These are phyloP conservation scores for Leucoma salicis DNA, from an alignment of 2,888 invertebrate genomes.

Conservation along the genomic window DNA sequence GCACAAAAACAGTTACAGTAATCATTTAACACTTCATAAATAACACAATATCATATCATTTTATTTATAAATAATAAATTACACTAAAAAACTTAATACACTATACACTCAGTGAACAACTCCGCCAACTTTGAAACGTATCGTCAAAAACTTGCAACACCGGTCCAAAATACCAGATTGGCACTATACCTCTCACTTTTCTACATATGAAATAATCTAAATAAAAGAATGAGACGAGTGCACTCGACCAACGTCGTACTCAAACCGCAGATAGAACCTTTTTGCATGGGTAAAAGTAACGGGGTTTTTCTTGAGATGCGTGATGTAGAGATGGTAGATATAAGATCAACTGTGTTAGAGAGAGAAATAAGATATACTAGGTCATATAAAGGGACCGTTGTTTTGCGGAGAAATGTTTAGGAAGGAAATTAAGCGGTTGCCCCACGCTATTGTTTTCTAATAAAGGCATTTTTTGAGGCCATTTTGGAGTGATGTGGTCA, in stretches of 20 bases:
- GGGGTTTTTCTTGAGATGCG: conserved; percentile 79
- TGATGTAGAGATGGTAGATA: conserved; percentile 59
- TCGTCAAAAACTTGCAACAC: conserved; percentile 80
- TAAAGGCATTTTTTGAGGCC: conserved; percentile 23
- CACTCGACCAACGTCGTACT: conserved; percentile 18
- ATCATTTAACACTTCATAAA: conserved; percentile 35
- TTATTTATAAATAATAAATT: conserved; percentile 32
- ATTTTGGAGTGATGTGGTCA: conserved; percentile 2
- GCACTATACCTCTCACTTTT: conserved; percentile 43
- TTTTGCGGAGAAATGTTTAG: conserved; percentile 33
- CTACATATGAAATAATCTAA: conserved; percentile 4
- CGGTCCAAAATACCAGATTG: conserved; percentile 62
- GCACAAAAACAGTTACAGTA: conserved; percentile 17
- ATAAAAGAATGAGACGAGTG: conserved; percentile 41
- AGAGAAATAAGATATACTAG: conserved; percentile 49
- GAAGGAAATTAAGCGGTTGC: conserved; percentile 16
- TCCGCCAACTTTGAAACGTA: conserved; percentile 61
- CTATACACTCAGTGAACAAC: conserved; percentile 57
- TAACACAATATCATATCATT: conserved; percentile 32
- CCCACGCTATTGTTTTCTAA: conserved; percentile 12
- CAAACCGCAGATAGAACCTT: conserved; percentile 73
- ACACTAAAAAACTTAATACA: conserved; percentile 45
- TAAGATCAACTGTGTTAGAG: conserved; percentile 50
- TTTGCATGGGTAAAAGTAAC: conserved; percentile 82
- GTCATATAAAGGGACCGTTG: conserved; percentile 55